Percentiles rank a stretch among this genome's conserved stretches.
Conservation (phyloP, 2,888 invertebrate genomes). For the Drosophila pseudotalamancana region DNA sequence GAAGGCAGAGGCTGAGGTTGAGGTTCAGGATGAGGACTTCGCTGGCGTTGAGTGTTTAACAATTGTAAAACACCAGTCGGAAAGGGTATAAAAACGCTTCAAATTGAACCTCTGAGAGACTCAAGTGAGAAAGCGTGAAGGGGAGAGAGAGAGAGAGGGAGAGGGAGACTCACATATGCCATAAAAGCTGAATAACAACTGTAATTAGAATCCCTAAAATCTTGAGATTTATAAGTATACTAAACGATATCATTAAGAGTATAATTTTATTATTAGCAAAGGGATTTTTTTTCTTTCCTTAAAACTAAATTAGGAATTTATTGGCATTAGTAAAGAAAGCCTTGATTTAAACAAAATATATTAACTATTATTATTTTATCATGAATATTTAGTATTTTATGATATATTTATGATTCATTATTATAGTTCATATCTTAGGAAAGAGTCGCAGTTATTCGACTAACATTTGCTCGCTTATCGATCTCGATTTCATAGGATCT, state of each 20-base stretch:
- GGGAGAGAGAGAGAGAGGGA: no score
- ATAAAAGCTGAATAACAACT: neutral
- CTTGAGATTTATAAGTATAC: neutral
- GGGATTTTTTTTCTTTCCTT: neutral
- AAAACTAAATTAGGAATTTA: neutral
- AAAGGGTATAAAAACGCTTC: conserved; percentile 31
- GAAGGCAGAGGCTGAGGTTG: conserved; percentile 17
- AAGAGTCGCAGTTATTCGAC: conserved; percentile 10
- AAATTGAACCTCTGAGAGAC: conserved; percentile 2
- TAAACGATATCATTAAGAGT: conserved; percentile 7
- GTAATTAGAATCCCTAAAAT: neutral
- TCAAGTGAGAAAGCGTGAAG: conserved; percentile 1
- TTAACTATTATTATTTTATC: neutral
- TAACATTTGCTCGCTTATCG: neutral
- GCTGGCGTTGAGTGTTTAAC: conserved; percentile 54
- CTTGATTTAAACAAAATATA: neutral
- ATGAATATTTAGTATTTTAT: no score
- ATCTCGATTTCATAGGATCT: conserved; percentile 9
- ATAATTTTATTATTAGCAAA: neutral
- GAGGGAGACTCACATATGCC: no score
- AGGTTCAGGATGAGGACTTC: conserved; percentile 30
- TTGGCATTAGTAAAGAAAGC: neutral
- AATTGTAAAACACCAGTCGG: conserved; percentile 33
- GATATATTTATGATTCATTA: neutral
- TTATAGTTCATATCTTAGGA: neutral